Conservation (phyloP, 1,140 invertebrate species). For the Bicyclus anynana region DNA sequence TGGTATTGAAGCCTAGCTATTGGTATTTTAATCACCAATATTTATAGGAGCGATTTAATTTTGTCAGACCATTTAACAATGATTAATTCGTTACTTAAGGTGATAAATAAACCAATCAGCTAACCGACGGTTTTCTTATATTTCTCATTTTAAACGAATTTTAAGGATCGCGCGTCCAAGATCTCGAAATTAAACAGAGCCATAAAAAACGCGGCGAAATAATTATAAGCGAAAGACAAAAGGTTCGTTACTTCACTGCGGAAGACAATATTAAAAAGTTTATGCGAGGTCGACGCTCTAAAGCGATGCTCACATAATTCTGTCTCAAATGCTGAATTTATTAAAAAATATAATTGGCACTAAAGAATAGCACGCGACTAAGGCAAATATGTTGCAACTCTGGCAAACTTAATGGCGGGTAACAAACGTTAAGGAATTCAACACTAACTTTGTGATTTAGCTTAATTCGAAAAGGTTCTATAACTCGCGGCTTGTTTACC, state of each 20-base stretch:
- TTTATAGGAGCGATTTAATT: conserved; percentile 58
- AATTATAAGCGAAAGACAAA: conserved; percentile 25
- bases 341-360: conserved; percentile 40
- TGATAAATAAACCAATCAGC: conserved; percentile 39
- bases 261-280: conserved; percentile 16
- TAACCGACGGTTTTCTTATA: neutral
- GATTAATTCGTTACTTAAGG: conserved; percentile 44
- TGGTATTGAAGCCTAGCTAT: conserved; percentile 35
- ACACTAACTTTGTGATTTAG: neutral
- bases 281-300: conserved; percentile 28
- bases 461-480: conserved; percentile 36
- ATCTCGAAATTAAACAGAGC: conserved; percentile 11
- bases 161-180: conserved; percentile 1
- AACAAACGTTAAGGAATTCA: neutral
- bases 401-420: conserved; percentile 16
- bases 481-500: conserved; percentile 53
- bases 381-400: conserved; percentile 29
- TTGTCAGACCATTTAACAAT: conserved; percentile 43
- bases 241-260: conserved; percentile 12
- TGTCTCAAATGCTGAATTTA: conserved; percentile 34
- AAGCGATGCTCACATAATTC: conserved; percentile 25
- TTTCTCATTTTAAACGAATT: neutral
- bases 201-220: conserved; percentile 23
- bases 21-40: conserved; percentile 65
- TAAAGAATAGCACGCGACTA: conserved; percentile 29